Evolutionary conservation across 2,113 vertebrate species (phyloP).

Genomic region (Seriola quinqueradiata): DNA sequence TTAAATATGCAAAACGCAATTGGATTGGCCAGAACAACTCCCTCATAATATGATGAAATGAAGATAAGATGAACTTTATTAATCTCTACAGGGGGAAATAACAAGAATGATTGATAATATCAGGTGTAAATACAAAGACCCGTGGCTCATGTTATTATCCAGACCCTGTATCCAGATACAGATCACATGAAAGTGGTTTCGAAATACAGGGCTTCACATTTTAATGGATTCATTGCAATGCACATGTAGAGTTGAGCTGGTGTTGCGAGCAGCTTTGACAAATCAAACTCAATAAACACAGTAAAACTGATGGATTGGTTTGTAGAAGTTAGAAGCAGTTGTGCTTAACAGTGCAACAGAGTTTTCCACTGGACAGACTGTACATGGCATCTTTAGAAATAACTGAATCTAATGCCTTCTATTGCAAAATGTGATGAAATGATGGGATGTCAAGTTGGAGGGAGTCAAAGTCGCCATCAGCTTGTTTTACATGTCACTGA

Average conservation of each 20-base stretch:
- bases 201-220: too few relatives aligned
- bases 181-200: too few relatives aligned
- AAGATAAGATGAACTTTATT: too few relatives aligned
- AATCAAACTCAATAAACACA: neutral
- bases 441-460: neutral
- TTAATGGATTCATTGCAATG: too few relatives aligned
- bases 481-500: conserved; percentile 15
- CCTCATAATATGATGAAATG: too few relatives aligned
- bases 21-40: too few relatives aligned
- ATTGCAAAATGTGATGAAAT: neutral
- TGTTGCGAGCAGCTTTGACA: too few relatives aligned
- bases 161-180: neutral
- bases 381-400: neutral
- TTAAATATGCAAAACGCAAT: too few relatives aligned
- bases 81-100: too few relatives aligned
- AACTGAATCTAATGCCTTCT: neutral
- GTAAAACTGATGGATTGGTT: neutral
- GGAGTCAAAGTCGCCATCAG: conserved; percentile 4
- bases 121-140: too few relatives aligned
- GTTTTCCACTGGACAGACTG: neutral
- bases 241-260: too few relatives aligned
- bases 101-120: too few relatives aligned
- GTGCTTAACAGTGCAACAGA: neutral
- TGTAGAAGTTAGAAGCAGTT: neutral
- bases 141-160: neutral